Evolutionary conservation across 2,797 vertebrate species (phyloP).

Genomic region (Eulemur rubriventer): DNA sequence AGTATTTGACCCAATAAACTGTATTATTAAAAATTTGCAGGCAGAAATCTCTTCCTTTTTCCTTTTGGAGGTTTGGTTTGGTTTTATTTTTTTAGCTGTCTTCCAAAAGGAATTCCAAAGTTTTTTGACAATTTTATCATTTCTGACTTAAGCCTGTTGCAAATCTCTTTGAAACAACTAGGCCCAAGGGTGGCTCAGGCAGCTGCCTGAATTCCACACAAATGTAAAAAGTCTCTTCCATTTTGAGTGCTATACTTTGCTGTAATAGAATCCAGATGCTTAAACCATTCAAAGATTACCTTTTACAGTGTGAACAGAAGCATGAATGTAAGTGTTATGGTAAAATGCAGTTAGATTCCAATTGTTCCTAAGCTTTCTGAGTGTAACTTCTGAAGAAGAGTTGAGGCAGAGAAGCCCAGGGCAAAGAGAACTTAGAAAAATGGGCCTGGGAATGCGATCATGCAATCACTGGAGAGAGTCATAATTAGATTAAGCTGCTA

Average conservation of each 20-base stretch:
- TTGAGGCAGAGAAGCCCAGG: slow-evolving; percentile 22
- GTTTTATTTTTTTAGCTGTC: slow-evolving; percentile 79
- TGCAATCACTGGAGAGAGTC: slow-evolving; percentile 25
- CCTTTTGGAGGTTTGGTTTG: slow-evolving; percentile 74
- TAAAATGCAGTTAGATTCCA: slow-evolving; percentile 80
- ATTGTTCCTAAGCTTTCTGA: slow-evolving; percentile 55
- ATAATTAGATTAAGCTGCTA: slow-evolving; percentile 63
- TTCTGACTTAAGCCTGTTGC: slow-evolving; percentile 84
- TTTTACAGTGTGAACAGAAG: slow-evolving; percentile 84
- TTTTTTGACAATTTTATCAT: slow-evolving; percentile 80
- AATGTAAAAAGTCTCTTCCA: slow-evolving; percentile 80
- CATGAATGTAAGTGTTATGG: slow-evolving; percentile 80
- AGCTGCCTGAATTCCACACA: slow-evolving; percentile 86
- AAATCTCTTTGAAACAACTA: slow-evolving; percentile 83
- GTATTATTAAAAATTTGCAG: slow-evolving; percentile 80
- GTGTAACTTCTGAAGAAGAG: slow-evolving; percentile 33
- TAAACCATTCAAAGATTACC: slow-evolving; percentile 83
- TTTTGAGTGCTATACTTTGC: slow-evolving; percentile 81
- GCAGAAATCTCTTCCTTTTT: slow-evolving; percentile 78
- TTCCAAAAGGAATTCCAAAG: slow-evolving; percentile 81
- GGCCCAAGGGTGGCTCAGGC: slow-evolving; percentile 77
- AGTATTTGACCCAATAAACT: slow-evolving; percentile 82
- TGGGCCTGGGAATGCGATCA: slow-evolving; percentile 46
- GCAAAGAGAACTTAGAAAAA: slow-evolving; percentile 45
- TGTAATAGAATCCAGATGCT: slow-evolving; percentile 86